Conservation (phyloP, 2,113 vertebrate species). For the Oncorhynchus keta region DNA sequence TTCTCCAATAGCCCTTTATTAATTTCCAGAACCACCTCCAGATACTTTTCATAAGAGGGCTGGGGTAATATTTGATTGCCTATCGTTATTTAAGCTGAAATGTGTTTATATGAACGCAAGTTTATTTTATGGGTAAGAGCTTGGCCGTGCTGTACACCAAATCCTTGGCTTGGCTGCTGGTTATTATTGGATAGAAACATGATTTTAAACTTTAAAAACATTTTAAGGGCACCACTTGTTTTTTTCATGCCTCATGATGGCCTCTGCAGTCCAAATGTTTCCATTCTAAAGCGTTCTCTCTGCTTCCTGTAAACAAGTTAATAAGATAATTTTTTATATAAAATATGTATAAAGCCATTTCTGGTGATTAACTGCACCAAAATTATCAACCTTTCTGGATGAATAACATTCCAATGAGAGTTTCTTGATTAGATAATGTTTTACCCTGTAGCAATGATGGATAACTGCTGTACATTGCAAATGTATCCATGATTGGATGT, state of each 20-base stretch:
- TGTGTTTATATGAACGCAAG: conserved; percentile 5
- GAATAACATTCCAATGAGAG: neutral
- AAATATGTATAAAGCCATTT: neutral
- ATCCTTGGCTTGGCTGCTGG: neutral
- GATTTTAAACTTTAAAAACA: neutral
- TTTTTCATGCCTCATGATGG: neutral
- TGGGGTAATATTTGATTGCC: neutral
- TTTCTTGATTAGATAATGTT: too few species aligned
- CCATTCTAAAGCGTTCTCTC: conserved; percentile 9
- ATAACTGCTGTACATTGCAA: too few species aligned
- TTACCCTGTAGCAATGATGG: too few species aligned
- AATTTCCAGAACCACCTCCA: neutral
- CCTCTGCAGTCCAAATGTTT: conserved; percentile 18
- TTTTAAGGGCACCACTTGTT: neutral
- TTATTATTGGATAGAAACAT: neutral
- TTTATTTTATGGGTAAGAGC: conserved; percentile 13
- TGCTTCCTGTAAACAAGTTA: conserved; percentile 39
- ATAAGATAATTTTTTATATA: neutral
- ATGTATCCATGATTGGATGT: too few species aligned
- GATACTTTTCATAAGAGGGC: too few species aligned
- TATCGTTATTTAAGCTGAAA: neutral
- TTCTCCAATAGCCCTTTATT: neutral
- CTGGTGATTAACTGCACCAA: neutral
- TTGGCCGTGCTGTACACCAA: neutral
- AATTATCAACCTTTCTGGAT: neutral